Evolutionary conservation across 2,797 vertebrate species (phyloP), one percentile per base, ranked within the genome.

Genomic region (Melanotaenia nigrans): DNA sequence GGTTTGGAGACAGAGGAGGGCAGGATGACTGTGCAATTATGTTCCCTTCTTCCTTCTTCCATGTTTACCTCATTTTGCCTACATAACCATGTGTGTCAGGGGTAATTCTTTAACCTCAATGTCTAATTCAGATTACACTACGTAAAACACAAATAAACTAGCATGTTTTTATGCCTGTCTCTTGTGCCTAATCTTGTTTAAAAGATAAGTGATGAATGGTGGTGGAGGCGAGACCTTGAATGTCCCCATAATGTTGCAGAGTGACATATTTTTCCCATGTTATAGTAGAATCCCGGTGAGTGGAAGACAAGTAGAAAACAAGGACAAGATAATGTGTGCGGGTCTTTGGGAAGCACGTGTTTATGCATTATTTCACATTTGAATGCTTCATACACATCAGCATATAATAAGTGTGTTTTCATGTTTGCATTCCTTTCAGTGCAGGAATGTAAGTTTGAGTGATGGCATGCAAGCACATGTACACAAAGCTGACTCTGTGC

Each of bases 151-250:
- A 74, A 61, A 75, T 40, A 61, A 68, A 61, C 53, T 1, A 25
- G 38, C 55, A 25, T 28, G 25, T 51, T 40, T 61, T 45, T 62
- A 61, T 0, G 25, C 59, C 25, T 8, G 3, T n/a, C 10, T 32
- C 16, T 9, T 32, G 14, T 30, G 57, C 33, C 25, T 60, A 35
- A 47, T 40, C 30, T 33, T 38, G 10, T 65, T 63, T 56, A 45
- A 77, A 55, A 73, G 57, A 42, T 5, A 0, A 71, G 58, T 13
- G 65, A 72, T 66, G 77, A 25, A 53, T 1, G 58, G 55, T 35
- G 66, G 73, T 77, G 70, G 76, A 82, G 78, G 76, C 64, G 70
- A 82, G 77, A 87, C 64, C 68, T 74, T 69, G n/a, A 83, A 73
- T 53, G 73, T 84, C 71, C 42, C 76, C 49, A 22, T 30, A 25